These are phyloP conservation scores for Gobiocypris rarus DNA, from an alignment of 2,113 vertebrate species.

Conservation along the genomic window DNA sequence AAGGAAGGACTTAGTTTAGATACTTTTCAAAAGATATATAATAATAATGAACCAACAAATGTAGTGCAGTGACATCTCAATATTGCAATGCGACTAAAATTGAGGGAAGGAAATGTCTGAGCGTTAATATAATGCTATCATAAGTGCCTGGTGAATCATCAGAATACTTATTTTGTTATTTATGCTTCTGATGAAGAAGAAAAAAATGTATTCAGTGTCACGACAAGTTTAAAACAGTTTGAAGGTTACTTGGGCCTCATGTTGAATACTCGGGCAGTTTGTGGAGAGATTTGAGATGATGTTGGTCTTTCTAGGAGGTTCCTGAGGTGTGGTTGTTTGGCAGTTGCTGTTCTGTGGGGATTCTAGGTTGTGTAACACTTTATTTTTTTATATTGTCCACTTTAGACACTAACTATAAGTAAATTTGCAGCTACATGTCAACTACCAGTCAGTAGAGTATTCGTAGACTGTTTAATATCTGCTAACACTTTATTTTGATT, in stretches of 20 bases:
- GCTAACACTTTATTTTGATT: no score
- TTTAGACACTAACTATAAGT: no score
- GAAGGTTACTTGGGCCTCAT: neutral
- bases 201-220: neutral
- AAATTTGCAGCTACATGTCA: no score
- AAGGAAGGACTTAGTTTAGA: slow-evolving; percentile 20
- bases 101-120: neutral
- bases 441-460: no score
- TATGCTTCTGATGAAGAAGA: neutral
- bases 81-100: neutral
- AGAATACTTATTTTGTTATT: slow-evolving; percentile 9
- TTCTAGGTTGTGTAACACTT: no score
- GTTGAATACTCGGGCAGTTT: neutral
- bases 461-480: no score
- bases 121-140: neutral
- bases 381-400: no score
- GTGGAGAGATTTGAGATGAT: neutral
- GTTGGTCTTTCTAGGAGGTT: neutral
- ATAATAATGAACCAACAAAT: slow-evolving; percentile 1
- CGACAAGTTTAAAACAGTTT: neutral
- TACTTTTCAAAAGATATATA: slow-evolving; percentile 5
- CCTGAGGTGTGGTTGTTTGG: neutral
- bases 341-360: neutral
- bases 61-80: neutral
- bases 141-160: neutral